A percentile compares a stretch with the other conserved stretches of the same genome.
Evolutionary conservation across 1,140 invertebrate genomes (phyloP).

Genomic region (Plutomurus gul): DNA sequence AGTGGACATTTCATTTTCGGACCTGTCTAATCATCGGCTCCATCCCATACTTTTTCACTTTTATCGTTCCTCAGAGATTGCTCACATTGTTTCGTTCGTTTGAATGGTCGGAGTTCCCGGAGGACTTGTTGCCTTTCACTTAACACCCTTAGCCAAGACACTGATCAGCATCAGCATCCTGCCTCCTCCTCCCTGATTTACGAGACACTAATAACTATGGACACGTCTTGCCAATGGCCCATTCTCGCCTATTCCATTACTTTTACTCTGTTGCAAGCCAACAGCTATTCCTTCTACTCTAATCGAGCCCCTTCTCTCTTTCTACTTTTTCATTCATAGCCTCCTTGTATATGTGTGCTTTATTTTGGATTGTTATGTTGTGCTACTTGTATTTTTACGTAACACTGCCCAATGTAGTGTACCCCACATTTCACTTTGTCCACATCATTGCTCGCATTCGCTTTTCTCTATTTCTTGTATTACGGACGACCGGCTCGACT

Average conservation of each 20-base stretch:
- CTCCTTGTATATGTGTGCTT: neutral
- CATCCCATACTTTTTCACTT: constrained; percentile 51
- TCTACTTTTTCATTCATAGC: neutral
- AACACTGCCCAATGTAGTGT: neutral
- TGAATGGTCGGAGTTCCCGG: constrained; percentile 25
- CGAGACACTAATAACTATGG: constrained; percentile 54
- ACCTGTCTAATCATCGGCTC: constrained; percentile 52
- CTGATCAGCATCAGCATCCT: constrained; percentile 34
- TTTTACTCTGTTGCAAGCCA: neutral
- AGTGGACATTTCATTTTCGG: constrained; percentile 48
- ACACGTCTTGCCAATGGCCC: constrained; percentile 44
- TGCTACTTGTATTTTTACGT: neutral
- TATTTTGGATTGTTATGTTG: too few relatives aligned
- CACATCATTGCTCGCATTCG: neutral
- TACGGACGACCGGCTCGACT: neutral
- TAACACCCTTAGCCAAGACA: constrained; percentile 45
- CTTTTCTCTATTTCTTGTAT: neutral
- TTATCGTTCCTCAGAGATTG: constrained; percentile 51
- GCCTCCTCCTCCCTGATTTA: constrained; percentile 49
- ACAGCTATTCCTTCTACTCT: neutral
- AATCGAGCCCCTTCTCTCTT: neutral
- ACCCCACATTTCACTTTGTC: neutral
- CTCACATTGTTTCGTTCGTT: constrained; percentile 49
- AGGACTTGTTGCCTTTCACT: constrained; percentile 53
- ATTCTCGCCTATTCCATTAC: constrained; percentile 36